phyloP scores from a whole-genome alignment of 2,888 invertebrate genomes.

The Ariolimax columbianus region DNA sequence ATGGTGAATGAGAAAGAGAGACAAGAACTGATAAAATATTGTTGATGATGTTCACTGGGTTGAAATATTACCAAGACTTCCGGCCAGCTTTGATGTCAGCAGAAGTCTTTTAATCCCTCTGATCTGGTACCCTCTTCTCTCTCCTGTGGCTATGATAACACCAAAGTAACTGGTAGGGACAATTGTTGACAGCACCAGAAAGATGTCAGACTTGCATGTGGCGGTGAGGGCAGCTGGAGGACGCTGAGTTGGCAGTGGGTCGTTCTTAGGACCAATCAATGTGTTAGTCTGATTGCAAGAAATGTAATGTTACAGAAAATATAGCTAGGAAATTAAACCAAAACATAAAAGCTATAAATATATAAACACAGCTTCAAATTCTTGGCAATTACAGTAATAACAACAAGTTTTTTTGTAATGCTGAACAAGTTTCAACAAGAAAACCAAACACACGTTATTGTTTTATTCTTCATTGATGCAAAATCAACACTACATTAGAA shows the following conservation, averaged over 20 bases:
- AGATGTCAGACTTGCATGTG: constrained; percentile 68
- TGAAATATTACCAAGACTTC: constrained; percentile 67
- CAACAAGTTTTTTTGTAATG: too few relatives aligned
- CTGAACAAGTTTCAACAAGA: too few relatives aligned
- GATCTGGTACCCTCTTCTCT: constrained; percentile 73
- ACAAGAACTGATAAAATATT: too few relatives aligned
- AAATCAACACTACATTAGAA: too few relatives aligned
- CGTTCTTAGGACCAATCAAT: background rate
- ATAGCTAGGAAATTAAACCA: too few relatives aligned
- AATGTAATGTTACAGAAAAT: background rate
- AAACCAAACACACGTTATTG: too few relatives aligned
- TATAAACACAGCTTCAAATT: too few relatives aligned
- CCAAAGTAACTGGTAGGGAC: constrained; percentile 71
- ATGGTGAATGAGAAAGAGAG: too few relatives aligned
- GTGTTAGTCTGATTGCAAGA: background rate
- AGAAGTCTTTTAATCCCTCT: constrained; percentile 67
- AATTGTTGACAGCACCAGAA: constrained; percentile 72
- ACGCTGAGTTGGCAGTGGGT: constrained; percentile 34
- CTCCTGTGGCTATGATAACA: constrained; percentile 69
- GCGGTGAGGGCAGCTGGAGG: constrained; percentile 72
- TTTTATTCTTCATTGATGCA: too few relatives aligned
- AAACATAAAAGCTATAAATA: too few relatives aligned
- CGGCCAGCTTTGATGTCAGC: constrained; percentile 67
- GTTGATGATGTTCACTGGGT: too few relatives aligned
- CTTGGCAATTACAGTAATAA: too few relatives aligned